Conservation (phyloP, 2,113 vertebrate species). For the Capreolus pygargus region DNA sequence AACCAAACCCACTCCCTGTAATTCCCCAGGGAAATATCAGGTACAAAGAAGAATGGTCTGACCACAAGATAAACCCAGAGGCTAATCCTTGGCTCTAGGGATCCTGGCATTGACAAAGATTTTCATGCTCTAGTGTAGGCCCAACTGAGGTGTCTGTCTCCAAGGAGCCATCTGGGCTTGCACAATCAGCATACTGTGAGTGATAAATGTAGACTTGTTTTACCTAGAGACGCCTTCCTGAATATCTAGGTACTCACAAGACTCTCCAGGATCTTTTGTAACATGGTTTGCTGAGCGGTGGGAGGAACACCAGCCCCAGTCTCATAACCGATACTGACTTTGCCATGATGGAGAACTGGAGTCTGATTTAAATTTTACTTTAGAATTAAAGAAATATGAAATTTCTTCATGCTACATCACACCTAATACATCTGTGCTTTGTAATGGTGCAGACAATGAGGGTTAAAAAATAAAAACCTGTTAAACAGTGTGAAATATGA, state of each 20-base stretch:
- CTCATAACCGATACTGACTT: not conserved
- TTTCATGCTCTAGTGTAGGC: not conserved
- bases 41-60: not conserved
- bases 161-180: not conserved
- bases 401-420: not conserved
- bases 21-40: not conserved
- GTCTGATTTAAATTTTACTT: conserved; percentile 13
- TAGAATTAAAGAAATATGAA: not conserved
- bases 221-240: not conserved
- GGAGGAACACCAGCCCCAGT: not conserved
- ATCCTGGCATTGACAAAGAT: not conserved
- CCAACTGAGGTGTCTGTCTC: not conserved
- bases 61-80: not conserved
- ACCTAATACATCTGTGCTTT: not conserved
- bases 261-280: not conserved
- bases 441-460: not conserved
- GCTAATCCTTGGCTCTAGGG: not conserved
- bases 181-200: not conserved
- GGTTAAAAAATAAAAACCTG: not conserved
- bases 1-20: not conserved
- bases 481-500: not conserved
- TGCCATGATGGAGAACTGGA: not conserved
- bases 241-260: not conserved
- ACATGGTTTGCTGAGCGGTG: not conserved
- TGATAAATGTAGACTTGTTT: not conserved